Percentiles rank a stretch among this genome's conserved stretches.
Conservation (phyloP, 2,888 invertebrate genomes). For the Ditula angustiorana region DNA sequence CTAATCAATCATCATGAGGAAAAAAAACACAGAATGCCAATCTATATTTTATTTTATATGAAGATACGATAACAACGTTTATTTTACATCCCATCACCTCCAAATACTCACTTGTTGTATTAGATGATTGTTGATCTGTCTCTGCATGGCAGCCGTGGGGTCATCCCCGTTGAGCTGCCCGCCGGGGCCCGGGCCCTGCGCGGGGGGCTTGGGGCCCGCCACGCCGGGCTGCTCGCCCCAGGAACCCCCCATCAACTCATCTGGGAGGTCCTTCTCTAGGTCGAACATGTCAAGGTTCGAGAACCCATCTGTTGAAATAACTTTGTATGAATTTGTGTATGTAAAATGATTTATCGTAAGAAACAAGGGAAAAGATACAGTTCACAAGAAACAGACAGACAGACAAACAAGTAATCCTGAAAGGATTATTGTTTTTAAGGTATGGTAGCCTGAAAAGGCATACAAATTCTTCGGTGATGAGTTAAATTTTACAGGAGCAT, state of each 20-base stretch:
- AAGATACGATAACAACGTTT: too few species aligned
- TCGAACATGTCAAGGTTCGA: slow-evolving; percentile 94
- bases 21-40: too few species aligned
- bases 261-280: slow-evolving; percentile 96
- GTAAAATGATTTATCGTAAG: too few species aligned
- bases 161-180: slow-evolving; percentile 90
- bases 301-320: slow-evolving; percentile 88
- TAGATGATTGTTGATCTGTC: slow-evolving; percentile 88
- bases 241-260: slow-evolving; percentile 93
- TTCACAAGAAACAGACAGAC: too few species aligned
- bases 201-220: slow-evolving; percentile 90
- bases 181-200: slow-evolving; percentile 93
- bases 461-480: too few species aligned
- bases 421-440: too few species aligned
- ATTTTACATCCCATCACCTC: slow-evolving; percentile 48
- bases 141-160: slow-evolving; percentile 84
- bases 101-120: slow-evolving; percentile 87
- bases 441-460: too few species aligned
- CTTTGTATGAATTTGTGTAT: slow-evolving; percentile 13
- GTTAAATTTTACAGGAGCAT: too few species aligned
- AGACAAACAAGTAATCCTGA: too few species aligned
- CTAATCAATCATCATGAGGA: too few species aligned
- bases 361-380: too few species aligned
- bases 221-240: slow-evolving; percentile 90
- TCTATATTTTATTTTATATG: too few species aligned